Evolutionary conservation across 1,140 invertebrate genomes (phyloP), one percentile per base, ranked within the genome.

Genomic region (Subanguina moxae): DNA sequence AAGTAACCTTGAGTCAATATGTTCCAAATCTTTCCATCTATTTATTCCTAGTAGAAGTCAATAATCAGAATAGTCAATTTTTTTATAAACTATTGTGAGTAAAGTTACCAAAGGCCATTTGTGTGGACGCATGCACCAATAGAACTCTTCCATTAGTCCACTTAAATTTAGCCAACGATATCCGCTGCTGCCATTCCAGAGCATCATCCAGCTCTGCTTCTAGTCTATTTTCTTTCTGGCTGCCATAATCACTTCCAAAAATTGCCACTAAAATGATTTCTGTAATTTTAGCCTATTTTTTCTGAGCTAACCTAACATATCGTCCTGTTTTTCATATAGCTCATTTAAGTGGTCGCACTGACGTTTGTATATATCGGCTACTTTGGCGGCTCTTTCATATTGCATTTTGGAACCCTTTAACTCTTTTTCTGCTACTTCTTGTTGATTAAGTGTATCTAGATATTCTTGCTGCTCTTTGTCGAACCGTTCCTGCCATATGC

Each of bases 161-260:
- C 75, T 86, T 87, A 76, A 86, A 86, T 70, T 86, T 83, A 8
- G 86, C 86, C 57, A 86, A 81, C 28, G 83, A 78, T 11, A 87
- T 83, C 25, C 85, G 73, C 46, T 87, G 85, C 65, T 86, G 84
- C 73, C 85, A 85, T 63, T 86, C 86, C 21, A 85, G 72, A 38
- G 87, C 67, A 45, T 84, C 78, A 67, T 88, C 87, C 25, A 86
- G 78, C 72, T 88, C 84, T 32, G 82, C 77, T 76, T 88, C 87
- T 3, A 87, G 79, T 56, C 17, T 3, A 15, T 52, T 52, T 25
- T 52, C 48, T 25, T 52, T 52, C 17, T 19, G n/a, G 23, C 48
- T 52, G 8, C 3, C 48, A 52, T 52, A 52, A 8, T 52, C 48
- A 19, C 8, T 19, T 21, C 48, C 48, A 52, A 52, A 52, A 15